These are phyloP conservation scores for Orthosia cruda DNA, from an alignment of 2,888 invertebrate species.

Conservation along the genomic window DNA sequence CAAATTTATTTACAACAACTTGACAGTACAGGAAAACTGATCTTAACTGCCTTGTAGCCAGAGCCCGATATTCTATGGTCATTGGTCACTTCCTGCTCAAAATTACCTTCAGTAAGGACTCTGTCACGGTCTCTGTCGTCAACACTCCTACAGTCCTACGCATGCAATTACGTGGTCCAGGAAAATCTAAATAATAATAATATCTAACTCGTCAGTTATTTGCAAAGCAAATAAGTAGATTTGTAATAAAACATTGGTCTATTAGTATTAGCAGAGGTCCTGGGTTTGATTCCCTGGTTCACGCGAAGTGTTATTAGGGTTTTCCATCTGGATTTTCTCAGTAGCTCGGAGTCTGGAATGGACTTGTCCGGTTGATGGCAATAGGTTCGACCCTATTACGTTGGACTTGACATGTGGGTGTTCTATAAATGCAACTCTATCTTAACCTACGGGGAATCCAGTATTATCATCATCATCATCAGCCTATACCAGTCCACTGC, in stretches of 20 bases:
- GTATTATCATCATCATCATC: too few species aligned
- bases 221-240: neutral
- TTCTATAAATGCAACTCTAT: too few species aligned
- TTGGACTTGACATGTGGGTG: too few species aligned
- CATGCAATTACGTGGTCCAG: conserved; percentile 24
- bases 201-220: neutral
- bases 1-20: neutral
- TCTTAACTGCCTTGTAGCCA: neutral
- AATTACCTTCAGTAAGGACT: conserved; percentile 10
- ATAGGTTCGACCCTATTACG: too few species aligned
- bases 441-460: too few species aligned
- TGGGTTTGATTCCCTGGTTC: too few species aligned
- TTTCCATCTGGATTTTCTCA: too few species aligned
- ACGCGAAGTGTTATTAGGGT: too few species aligned
- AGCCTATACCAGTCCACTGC: too few species aligned
- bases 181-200: conserved; percentile 38
- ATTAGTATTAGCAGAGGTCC: too few species aligned
- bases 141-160: conserved; percentile 4
- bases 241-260: neutral
- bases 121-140: neutral
- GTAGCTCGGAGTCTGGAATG: too few species aligned
- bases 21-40: conserved; percentile 24
- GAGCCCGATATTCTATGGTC: neutral
- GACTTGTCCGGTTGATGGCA: too few species aligned
- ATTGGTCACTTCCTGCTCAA: conserved; percentile 6